phyloP scores from a whole-genome alignment of 2,888 invertebrate species.

The Strigamia transsilvanica region DNA sequence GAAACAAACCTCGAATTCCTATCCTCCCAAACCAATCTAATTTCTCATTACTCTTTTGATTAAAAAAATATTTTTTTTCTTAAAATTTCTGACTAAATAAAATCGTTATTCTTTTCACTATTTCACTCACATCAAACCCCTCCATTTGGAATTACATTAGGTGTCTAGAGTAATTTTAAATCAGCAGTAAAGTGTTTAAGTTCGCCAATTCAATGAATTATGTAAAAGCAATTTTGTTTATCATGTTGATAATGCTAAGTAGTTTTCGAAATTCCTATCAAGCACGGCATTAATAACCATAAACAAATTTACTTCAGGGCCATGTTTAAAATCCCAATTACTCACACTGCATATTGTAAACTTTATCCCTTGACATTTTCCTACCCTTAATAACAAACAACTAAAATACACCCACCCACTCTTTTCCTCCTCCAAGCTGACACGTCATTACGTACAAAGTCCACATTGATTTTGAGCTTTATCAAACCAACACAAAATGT shows the following conservation, averaged over 20 bases:
- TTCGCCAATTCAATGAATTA: neutral
- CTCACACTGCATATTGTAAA: neutral
- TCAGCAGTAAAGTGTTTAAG: constrained; percentile 4
- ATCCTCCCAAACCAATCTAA: no score
- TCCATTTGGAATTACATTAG: neutral
- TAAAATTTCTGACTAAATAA: no score
- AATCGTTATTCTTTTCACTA: no score
- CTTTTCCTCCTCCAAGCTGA: neutral
- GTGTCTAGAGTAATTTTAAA: constrained; percentile 1
- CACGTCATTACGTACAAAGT: no score
- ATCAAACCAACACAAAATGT: no score
- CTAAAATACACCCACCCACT: neutral
- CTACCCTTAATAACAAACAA: neutral
- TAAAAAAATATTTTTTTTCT: no score
- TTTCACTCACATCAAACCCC: neutral
- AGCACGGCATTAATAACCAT: neutral
- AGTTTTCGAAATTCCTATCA: constrained; percentile 20
- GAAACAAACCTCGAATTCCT: no score
- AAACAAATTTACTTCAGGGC: constrained; percentile 15
- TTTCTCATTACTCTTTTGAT: no score
- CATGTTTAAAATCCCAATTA: constrained; percentile 24
- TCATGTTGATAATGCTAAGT: constrained; percentile 3
- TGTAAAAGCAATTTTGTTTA: constrained; percentile 11
- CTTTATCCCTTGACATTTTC: neutral
- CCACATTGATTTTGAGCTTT: no score